Evolutionary conservation across 2,797 vertebrate genomes (phyloP).

Genomic region (Acanthis flammea): DNA sequence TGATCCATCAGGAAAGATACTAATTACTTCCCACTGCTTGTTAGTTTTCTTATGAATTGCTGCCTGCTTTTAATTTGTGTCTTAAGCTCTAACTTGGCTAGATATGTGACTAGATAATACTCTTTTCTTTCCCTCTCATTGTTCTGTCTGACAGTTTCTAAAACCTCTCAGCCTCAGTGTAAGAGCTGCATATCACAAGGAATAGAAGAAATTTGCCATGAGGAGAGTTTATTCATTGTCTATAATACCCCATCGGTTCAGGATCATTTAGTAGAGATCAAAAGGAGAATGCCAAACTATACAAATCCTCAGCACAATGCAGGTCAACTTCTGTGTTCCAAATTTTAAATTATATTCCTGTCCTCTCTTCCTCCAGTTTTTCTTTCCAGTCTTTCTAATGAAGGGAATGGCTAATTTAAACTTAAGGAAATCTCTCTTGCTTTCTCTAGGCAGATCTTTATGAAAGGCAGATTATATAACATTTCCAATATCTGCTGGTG

Average conservation of each 20-base stretch:
- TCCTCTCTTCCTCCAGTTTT: neutral
- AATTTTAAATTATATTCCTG: neutral
- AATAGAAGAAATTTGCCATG: neutral
- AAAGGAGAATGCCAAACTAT: neutral
- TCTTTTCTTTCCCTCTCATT: neutral
- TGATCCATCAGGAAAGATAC: neutral
- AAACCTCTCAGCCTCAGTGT: neutral
- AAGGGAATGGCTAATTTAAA: neutral
- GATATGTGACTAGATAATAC: neutral
- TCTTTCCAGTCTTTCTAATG: neutral
- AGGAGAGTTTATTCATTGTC: neutral
- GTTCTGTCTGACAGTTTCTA: neutral
- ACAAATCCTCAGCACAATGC: neutral
- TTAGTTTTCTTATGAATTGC: neutral
- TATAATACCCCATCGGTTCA: accelerated
- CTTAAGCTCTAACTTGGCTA: neutral
- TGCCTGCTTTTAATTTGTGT: neutral
- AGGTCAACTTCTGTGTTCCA: neutral
- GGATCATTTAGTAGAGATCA: neutral
- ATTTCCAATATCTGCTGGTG: neutral
- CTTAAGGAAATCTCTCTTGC: neutral
- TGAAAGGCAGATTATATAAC: neutral
- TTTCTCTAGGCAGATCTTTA: neutral
- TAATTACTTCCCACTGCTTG: neutral
- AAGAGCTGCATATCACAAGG: neutral